These are phyloP conservation scores for Entomobrya proxima DNA, from an alignment of 2,888 invertebrate species.

Conservation along the genomic window DNA sequence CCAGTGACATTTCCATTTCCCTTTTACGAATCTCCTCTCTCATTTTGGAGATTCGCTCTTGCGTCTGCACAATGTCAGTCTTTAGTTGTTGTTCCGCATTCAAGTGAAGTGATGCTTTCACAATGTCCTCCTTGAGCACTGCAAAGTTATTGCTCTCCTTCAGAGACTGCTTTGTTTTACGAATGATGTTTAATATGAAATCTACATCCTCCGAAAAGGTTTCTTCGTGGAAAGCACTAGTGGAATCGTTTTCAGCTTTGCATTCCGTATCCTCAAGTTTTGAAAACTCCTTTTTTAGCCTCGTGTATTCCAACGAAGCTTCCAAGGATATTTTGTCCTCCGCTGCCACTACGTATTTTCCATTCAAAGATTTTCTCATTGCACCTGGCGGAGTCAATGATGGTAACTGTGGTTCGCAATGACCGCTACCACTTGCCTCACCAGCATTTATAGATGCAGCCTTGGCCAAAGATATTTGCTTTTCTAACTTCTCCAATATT, in stretches of 20 bases:
- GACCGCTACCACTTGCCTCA: not conserved
- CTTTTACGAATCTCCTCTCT: conserved; percentile 49
- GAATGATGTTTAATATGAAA: conserved; percentile 24
- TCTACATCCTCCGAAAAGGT: conserved; percentile 29
- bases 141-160: conserved; percentile 6
- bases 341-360: not conserved
- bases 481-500: not conserved
- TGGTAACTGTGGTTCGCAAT: not conserved
- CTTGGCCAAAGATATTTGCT: not conserved
- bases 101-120: conserved; percentile 54
- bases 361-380: not conserved
- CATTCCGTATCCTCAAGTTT: not conserved
- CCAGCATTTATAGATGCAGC: not conserved
- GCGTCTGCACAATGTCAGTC: not conserved
- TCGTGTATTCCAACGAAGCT: conserved; percentile 26
- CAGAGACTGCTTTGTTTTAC: conserved; percentile 14
- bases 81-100: conserved; percentile 15
- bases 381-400: not conserved
- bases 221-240: not conserved
- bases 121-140: conserved; percentile 6
- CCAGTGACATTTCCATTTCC: conserved; percentile 62
- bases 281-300: conserved; percentile 1
- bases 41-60: conserved; percentile 14
- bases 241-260: not conserved
- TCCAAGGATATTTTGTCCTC: not conserved